Conservation (phyloP, 30 jellyfish, hydroid and myxozoan species). For the Hydractinia echinata region DNA sequence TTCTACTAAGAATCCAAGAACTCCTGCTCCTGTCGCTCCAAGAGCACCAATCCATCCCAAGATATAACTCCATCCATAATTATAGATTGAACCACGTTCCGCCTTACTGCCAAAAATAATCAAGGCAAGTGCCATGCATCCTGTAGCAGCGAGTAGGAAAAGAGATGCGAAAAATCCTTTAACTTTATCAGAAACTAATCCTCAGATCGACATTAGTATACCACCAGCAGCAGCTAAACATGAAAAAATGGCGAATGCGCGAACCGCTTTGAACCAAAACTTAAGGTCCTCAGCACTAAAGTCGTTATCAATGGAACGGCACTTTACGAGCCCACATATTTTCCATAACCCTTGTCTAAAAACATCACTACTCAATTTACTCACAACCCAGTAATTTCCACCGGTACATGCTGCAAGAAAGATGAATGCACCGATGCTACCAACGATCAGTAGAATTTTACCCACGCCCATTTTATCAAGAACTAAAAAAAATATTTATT, state of each 20-base stretch:
- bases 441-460: not conserved
- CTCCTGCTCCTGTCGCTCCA: conserved; percentile 5
- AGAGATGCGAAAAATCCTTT: conserved; percentile 9
- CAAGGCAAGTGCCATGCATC: conserved; percentile 13
- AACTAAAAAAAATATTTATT: too few species aligned
- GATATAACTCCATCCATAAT: conserved; percentile 19
- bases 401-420: conserved; percentile 26
- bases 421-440: conserved; percentile 10
- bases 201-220: not conserved
- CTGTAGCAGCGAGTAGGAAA: not conserved
- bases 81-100: not conserved
- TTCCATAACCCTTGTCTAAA: conserved; percentile 16
- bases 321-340: not conserved
- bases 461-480: not conserved
- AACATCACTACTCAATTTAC: not conserved
- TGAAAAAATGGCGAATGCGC: conserved; percentile 25
- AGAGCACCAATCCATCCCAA: conserved; percentile 23
- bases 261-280: not conserved
- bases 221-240: not conserved
- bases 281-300: not conserved
- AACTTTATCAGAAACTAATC: conserved; percentile 15
- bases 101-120: not conserved
- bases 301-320: not conserved
- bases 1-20: not conserved
- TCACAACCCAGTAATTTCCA: conserved; percentile 6